These are phyloP conservation scores for Callocephalon fimbriatum DNA, from an alignment of 2,113 vertebrate species.

Conservation along the genomic window DNA sequence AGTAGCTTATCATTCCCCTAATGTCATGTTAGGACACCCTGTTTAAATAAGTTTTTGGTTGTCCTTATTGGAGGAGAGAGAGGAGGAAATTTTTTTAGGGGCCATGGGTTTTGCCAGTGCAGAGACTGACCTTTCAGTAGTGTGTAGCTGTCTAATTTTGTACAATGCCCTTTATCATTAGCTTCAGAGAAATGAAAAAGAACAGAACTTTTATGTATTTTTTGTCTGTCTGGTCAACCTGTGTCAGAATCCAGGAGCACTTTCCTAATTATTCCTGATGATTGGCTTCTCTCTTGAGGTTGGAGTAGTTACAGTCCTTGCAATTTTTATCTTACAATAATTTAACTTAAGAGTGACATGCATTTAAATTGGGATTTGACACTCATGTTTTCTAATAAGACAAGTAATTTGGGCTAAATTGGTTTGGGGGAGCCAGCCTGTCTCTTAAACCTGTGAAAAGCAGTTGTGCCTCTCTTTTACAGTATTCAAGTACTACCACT, in stretches of 20 bases:
- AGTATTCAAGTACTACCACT: neutral
- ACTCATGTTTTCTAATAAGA: neutral
- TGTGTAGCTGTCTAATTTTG: neutral
- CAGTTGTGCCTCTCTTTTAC: neutral
- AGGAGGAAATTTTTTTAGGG: neutral
- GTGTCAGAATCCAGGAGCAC: neutral
- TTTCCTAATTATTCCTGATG: neutral
- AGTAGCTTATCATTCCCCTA: accelerated
- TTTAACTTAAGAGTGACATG: neutral
- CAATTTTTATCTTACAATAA: neutral
- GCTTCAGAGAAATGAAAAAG: neutral
- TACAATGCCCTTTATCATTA: neutral
- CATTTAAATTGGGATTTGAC: neutral
- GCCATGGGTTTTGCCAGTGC: neutral
- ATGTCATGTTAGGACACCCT: neutral
- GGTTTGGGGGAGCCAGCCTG: neutral
- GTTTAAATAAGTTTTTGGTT: neutral
- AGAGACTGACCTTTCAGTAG: neutral
- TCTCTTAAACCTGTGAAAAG: neutral
- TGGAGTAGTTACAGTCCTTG: neutral
- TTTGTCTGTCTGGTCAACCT: neutral
- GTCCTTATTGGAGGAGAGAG: neutral
- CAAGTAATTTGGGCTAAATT: neutral
- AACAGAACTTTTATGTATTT: neutral
- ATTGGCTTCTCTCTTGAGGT: neutral